Percentiles rank a stretch among this genome's conserved stretches.
Conservation (phyloP, 2,113 vertebrate genomes). For the Pseudopipra pipra region DNA sequence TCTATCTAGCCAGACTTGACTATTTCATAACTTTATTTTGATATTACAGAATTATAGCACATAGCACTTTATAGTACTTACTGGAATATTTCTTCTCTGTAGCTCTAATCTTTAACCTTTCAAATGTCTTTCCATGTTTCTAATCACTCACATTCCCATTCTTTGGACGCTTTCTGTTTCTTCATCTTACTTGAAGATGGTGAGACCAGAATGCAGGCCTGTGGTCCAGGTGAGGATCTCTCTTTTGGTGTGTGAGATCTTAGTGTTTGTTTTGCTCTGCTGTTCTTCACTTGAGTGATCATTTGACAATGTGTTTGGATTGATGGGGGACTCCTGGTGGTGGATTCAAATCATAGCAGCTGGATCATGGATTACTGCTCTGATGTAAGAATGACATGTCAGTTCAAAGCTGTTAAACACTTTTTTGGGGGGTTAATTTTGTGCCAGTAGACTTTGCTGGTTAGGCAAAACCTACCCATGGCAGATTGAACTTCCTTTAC, state of each 20-base stretch:
- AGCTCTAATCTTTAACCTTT: background rate
- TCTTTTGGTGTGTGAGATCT: background rate
- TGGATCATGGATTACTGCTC: background rate
- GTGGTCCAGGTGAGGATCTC: background rate
- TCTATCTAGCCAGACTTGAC: background rate
- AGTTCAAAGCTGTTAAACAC: background rate
- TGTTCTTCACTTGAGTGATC: background rate
- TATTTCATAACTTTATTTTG: background rate
- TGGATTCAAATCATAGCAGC: background rate
- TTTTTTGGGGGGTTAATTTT: background rate
- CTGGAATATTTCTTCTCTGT: background rate
- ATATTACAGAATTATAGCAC: background rate
- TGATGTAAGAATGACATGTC: background rate
- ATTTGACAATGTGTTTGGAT: background rate
- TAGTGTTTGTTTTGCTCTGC: background rate
- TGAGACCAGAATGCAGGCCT: background rate
- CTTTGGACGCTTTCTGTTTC: background rate
- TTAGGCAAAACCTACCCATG: accelerated
- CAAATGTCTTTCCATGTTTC: background rate
- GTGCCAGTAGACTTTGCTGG: background rate
- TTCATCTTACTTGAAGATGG: background rate
- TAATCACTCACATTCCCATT: background rate
- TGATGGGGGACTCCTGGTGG: background rate
- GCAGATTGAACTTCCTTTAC: background rate
- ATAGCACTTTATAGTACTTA: background rate